phyloP scores from a whole-genome alignment of 2,797 vertebrate species.

The Acropternis orthonyx region DNA sequence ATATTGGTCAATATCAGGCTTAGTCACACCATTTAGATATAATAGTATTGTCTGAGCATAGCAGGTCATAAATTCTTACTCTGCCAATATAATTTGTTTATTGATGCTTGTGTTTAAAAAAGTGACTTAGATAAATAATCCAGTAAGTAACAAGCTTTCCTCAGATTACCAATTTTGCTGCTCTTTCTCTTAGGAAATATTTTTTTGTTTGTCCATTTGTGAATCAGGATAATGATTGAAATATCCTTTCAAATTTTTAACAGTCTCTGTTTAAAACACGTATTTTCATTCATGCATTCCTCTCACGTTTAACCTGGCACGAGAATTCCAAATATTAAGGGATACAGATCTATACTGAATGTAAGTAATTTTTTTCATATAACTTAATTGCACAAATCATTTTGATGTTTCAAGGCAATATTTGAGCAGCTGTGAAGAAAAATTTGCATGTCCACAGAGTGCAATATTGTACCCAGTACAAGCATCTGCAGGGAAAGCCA shows the following conservation, averaged over 20 bases:
- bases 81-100: background rate
- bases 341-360: background rate
- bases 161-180: background rate
- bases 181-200: background rate
- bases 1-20: background rate
- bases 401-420: conserved; percentile 12
- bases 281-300: background rate
- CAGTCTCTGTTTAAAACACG: background rate
- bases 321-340: conserved; percentile 20
- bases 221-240: background rate
- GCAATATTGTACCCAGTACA: background rate
- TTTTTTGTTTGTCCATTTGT: background rate
- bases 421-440: conserved; percentile 23
- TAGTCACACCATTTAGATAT: background rate
- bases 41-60: background rate
- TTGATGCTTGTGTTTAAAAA: background rate
- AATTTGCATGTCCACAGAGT: background rate
- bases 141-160: background rate
- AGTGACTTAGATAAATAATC: background rate
- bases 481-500: background rate
- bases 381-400: conserved; percentile 11
- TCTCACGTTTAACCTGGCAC: background rate
- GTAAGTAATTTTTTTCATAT: background rate
- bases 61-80: background rate
- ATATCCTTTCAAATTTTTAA: background rate